Conservation (phyloP, 2,113 vertebrate species). For the Micromys minutus region DNA sequence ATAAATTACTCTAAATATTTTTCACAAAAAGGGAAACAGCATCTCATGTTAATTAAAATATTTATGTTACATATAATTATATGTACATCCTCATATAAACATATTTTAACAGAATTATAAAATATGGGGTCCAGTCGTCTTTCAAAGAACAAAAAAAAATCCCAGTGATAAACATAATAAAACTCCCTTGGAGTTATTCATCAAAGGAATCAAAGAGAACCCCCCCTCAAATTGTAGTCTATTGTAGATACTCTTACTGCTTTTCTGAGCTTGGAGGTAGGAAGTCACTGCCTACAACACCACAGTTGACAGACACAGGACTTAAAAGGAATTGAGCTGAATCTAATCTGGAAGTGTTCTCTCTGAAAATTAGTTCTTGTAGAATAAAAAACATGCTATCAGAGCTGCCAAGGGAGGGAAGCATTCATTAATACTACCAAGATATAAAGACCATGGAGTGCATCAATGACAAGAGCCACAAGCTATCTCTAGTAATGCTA, state of each 20-base stretch:
- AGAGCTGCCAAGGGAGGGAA: not conserved
- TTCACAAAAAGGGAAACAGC: too few relatives aligned
- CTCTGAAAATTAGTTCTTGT: not conserved
- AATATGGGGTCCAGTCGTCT: not conserved
- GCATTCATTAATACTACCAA: not conserved
- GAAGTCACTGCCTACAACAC: not conserved
- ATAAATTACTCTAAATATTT: not conserved
- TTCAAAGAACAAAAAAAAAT: not conserved
- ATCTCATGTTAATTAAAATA: not conserved
- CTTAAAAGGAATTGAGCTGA: not conserved
- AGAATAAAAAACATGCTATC: not conserved
- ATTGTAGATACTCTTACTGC: not conserved
- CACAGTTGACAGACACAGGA: not conserved
- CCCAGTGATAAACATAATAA: not conserved
- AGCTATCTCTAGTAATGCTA: not conserved
- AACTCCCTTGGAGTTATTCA: not conserved
- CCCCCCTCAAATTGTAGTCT: not conserved
- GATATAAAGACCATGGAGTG: not conserved
- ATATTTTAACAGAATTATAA: not conserved
- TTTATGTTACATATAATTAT: not conserved
- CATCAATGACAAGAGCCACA: too few relatives aligned
- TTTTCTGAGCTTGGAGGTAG: not conserved
- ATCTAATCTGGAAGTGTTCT: not conserved
- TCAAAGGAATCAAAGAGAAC: not conserved
- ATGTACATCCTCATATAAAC: not conserved